Evolutionary conservation across 2,113 vertebrate species (phyloP).

Genomic region (Genyomyrus donnyi): DNA sequence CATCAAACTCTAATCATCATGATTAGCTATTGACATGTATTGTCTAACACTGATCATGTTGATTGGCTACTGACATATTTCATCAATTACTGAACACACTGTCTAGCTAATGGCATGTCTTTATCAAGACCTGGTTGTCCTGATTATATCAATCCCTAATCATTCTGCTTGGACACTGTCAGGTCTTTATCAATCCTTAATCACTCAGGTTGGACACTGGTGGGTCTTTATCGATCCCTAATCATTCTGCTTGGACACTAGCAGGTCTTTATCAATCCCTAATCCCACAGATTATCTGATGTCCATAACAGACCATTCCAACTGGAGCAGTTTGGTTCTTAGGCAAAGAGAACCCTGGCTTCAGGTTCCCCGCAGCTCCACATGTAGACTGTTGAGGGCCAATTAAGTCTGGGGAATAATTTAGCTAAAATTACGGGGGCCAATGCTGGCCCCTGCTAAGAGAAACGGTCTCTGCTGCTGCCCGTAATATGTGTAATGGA

Average conservation of each 20-base stretch:
- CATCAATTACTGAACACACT: not conserved
- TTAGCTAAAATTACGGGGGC: conserved; percentile 53
- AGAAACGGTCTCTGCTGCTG: conserved; percentile 39
- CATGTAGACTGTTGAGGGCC: conserved; percentile 42
- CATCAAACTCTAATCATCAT: not conserved
- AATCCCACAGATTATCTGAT: not conserved
- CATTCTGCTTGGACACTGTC: no score
- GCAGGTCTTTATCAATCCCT: not conserved
- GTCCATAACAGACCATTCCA: not conserved
- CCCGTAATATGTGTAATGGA: conserved; percentile 50
- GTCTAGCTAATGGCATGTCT: not conserved
- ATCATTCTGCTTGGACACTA: not conserved
- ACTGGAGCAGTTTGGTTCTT: not conserved
- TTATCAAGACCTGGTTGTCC: not conserved
- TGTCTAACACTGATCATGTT: not conserved
- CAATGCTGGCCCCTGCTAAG: conserved; percentile 43
- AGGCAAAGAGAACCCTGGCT: not conserved
- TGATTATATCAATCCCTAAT: not conserved
- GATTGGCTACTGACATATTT: not conserved
- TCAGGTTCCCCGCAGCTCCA: conserved; percentile 17
- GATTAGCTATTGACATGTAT: not conserved
- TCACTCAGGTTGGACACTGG: not conserved
- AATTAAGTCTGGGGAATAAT: conserved; percentile 58
- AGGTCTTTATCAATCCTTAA: no score
- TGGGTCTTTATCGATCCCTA: not conserved